Base-by-base conservation (phyloP, 2,797 vertebrate genomes). In the Zalophus californianus region DNA sequence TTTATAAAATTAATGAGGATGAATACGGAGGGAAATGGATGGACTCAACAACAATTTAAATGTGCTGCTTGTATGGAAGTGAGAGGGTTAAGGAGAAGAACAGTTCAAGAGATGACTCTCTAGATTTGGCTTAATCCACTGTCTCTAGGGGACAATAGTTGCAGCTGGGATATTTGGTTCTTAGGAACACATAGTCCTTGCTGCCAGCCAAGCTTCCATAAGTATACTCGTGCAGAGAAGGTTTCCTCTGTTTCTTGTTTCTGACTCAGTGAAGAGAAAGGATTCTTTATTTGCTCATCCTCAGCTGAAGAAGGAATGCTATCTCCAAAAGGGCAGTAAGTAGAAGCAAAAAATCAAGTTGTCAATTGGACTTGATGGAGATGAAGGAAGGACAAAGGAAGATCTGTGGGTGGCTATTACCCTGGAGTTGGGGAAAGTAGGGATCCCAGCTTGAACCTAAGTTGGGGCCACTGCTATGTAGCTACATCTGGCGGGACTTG, bases 211-310 rank as follows among this genome's bases (percentile, higher is more conserved):
- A 73, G 9, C 12, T 32, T 83, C 72, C 14, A 13, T 82, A 48
- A 83, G 12, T 68, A 78, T n/a, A n/a, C 25, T 79, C 66, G 7
- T n/a, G 1, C 95, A 41, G 60, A 85, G 35, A 41, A 92, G 14
- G 4, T 54, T 91, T 86, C 21, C n/a, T 79, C 25, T 20, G 54
- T 93, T 84, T 66, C 62, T 77, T 86, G 32, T 90, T 90, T 86
- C 52, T 38, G 12, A 84, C 29, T 77, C 27, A 88, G 3, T 29
- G 62, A 86, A 89, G 68, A 90, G 23, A 38, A 21, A 78, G 20
- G 41, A 44, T 86, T 94, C 62, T 91, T 86, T 82, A 75, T 85
- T 89, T 96, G 4, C 32, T 91, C 25, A 79, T 88, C 35, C 44
- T 48, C 29, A 35, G 5, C 10, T 41, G 38, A 84, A 12, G 75